Conservation (phyloP, 2,113 vertebrate genomes). For the Tragelaphus strepsiceros region DNA sequence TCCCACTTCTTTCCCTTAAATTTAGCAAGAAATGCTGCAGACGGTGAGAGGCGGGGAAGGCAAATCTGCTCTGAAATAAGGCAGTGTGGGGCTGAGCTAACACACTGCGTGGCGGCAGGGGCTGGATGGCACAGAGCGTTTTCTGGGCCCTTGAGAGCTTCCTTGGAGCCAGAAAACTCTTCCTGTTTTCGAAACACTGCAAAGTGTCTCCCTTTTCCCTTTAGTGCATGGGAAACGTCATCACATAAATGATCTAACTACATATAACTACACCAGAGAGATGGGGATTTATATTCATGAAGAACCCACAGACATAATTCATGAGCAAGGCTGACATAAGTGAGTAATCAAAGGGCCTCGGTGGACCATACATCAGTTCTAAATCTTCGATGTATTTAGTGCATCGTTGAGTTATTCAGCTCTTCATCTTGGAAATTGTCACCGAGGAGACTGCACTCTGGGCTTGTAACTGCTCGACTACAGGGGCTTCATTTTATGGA, state of each 20-base stretch:
- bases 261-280: constrained; percentile 62
- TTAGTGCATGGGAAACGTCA: constrained; percentile 40
- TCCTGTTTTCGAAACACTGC: constrained; percentile 53
- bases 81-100: constrained; percentile 55
- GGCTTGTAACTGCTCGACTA: neutral
- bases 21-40: neutral
- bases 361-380: constrained; percentile 27
- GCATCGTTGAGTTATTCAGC: neutral
- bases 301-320: constrained; percentile 69
- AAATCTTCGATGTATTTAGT: constrained; percentile 15
- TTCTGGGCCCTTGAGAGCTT: constrained; percentile 47
- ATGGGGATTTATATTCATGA: constrained; percentile 67
- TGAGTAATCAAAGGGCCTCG: constrained; percentile 42
- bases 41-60: constrained; percentile 32
- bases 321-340: neutral
- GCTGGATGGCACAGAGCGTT: constrained; percentile 23
- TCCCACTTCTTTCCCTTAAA: neutral
- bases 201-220: constrained; percentile 21
- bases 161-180: constrained; percentile 57
- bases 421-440: constrained; percentile 36
- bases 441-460: neutral
- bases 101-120: constrained; percentile 46
- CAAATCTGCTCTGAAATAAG: constrained; percentile 49
- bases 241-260: constrained; percentile 63
- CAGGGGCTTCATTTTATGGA: neutral